Base-by-base conservation (phyloP, 2,113 vertebrate genomes). In the Perca flavescens region DNA sequence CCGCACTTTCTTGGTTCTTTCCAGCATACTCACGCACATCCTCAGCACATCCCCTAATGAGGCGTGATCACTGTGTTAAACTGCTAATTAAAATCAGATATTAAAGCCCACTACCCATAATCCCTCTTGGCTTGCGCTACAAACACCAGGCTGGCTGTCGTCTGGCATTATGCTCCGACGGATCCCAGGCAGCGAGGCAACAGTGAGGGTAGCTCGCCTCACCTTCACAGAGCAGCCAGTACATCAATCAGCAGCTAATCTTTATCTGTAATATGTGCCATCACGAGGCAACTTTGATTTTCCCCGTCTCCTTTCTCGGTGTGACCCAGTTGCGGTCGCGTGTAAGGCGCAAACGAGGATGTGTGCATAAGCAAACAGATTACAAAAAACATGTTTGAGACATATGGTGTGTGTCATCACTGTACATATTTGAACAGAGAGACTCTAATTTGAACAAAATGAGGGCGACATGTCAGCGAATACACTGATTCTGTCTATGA, bases 71-170 rank as follows among this genome's bases (percentile, higher is more conserved):
- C 92, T 92, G 94, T 93, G 90, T 94, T 94, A 94, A 90, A 92
- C 88, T 92, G 90, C 87, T 95, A 94, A 95, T 95, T 95, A 95
- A 95, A 96, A 95, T 94, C 93, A 93, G 94, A 95, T 94, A 94
- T 94, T 95, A 94, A 91, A 92, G 86, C 91, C 91, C 90, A 84
- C 89, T 92, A 91, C 89, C 91, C 91, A 94, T 93, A 94, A 95
- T 95, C 91, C 92, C 92, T 90, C 89, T 92, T 94, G 94, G 90
- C 88, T 92, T 75, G 80, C 16, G 86, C 88, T 92, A 75, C 89
- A 88, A 93, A 93, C 90, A 92, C 80, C 83, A 84, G 88, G 79
- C 83, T 92, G 88, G 69, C 92, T 91, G 89, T 91, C 85, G 85
- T 86, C 65, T 19, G 80, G 81, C 54, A 82, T 92, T 89, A 85